Conservation (phyloP, 2,888 invertebrate species). For the Caenorhabditis wallacei region DNA sequence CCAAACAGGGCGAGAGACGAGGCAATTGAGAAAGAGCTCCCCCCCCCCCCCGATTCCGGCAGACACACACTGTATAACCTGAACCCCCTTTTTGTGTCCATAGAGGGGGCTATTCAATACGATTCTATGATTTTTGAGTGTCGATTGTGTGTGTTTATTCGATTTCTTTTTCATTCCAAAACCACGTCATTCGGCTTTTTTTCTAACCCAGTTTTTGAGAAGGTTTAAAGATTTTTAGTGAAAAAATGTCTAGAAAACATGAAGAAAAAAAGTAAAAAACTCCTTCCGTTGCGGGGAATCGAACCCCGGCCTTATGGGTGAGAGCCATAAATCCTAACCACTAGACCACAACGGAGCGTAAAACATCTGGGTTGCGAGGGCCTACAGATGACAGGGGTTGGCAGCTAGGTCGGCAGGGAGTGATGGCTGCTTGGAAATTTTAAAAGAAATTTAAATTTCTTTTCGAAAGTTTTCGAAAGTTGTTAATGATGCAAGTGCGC, state of each 20-base stretch:
- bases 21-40: constrained; percentile 17
- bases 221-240: too few relatives aligned
- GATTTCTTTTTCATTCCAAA: neutral
- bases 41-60: constrained; percentile 25
- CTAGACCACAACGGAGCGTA: constrained; percentile 73
- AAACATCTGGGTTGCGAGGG: neutral
- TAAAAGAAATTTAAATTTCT: too few relatives aligned
- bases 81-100: constrained; percentile 40
- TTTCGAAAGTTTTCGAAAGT: too few relatives aligned
- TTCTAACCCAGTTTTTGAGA: neutral
- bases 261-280: neutral
- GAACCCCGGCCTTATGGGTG: constrained; percentile 74
- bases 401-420: neutral
- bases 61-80: constrained; percentile 32
- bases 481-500: constrained; percentile 14
- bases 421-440: neutral
- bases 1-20: constrained; percentile 22
- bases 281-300: constrained; percentile 69
- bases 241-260: too few relatives aligned
- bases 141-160: constrained; percentile 5
- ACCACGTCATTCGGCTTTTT: neutral
- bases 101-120: neutral
- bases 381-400: neutral
- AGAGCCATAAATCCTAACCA: constrained; percentile 76
- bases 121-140: constrained; percentile 25